These are phyloP conservation scores for Gracilinanus agilis DNA, from an alignment of 2,113 vertebrate genomes.

Conservation along the genomic window DNA sequence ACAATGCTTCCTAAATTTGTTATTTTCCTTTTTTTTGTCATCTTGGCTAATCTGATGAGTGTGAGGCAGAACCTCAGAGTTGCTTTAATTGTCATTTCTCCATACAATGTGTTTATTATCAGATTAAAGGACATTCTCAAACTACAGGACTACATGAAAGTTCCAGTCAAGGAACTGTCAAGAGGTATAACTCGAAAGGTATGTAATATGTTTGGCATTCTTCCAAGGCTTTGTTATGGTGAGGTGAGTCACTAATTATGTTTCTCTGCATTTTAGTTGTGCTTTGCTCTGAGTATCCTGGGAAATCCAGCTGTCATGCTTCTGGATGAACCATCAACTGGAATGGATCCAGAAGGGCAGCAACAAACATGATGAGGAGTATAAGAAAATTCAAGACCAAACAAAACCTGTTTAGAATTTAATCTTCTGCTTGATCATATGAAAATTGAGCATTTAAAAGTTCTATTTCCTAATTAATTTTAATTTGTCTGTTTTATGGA, in stretches of 20 bases:
- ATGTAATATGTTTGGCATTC: accelerated
- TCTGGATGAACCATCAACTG: constrained; percentile 91
- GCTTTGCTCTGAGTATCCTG: constrained; percentile 92
- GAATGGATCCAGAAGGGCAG: constrained; percentile 93
- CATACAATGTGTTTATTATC: background rate
- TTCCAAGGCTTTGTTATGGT: accelerated
- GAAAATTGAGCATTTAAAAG: background rate
- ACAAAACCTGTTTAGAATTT: background rate
- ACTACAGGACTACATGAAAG: constrained; percentile 66
- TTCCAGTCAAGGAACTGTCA: constrained; percentile 37
- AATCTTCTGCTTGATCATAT: background rate
- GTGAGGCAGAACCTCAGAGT: background rate
- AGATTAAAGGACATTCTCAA: constrained; percentile 57
- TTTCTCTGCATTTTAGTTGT: constrained; percentile 83
- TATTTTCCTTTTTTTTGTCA: background rate
- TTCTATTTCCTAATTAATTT: background rate
- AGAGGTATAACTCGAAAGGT: constrained; percentile 72
- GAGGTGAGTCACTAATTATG: accelerated
- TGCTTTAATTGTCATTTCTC: background rate
- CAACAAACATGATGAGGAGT: constrained; percentile 90
- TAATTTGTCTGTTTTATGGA: background rate
- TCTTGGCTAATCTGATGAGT: background rate
- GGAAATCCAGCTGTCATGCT: constrained; percentile 90
- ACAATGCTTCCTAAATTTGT: background rate
- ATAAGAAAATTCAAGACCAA: background rate